These are phyloP conservation scores for Erethizon dorsatum DNA, from an alignment of 2,797 vertebrate genomes.

Conservation along the genomic window DNA sequence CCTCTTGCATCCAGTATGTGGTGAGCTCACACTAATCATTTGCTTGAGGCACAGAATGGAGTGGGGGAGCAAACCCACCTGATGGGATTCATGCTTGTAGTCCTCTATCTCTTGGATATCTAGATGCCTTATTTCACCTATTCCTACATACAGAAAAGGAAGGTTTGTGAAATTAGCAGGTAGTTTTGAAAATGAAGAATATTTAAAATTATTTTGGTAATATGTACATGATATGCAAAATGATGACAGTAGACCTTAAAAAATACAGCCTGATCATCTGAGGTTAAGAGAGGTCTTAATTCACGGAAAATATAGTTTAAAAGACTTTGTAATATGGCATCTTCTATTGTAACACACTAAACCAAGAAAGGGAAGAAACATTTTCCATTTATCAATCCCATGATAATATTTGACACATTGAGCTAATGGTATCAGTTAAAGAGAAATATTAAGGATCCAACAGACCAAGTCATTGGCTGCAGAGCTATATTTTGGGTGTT, in stretches of 20 bases:
- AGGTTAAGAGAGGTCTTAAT: constrained; percentile 36
- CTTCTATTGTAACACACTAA: neutral
- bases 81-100: neutral
- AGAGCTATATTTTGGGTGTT: constrained; percentile 43
- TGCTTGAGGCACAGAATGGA: neutral
- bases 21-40: neutral
- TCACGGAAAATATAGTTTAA: constrained; percentile 8
- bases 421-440: constrained; percentile 66
- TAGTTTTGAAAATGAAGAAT: constrained; percentile 40
- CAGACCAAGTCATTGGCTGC: constrained; percentile 5
- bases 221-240: neutral
- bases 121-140: neutral
- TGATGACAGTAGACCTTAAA: neutral
- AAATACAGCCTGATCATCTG: neutral
- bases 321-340: neutral
- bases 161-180: neutral
- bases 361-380: neutral
- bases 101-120: neutral
- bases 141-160: neutral
- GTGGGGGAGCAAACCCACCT: neutral
- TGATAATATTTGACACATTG: constrained; percentile 6
- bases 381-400: constrained; percentile 34
- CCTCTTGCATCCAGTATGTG: neutral
- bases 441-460: constrained; percentile 36
- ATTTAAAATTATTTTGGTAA: neutral